These are phyloP conservation scores for Petrocephalus zakoni DNA, from an alignment of 2,113 vertebrate species.

Conservation along the genomic window DNA sequence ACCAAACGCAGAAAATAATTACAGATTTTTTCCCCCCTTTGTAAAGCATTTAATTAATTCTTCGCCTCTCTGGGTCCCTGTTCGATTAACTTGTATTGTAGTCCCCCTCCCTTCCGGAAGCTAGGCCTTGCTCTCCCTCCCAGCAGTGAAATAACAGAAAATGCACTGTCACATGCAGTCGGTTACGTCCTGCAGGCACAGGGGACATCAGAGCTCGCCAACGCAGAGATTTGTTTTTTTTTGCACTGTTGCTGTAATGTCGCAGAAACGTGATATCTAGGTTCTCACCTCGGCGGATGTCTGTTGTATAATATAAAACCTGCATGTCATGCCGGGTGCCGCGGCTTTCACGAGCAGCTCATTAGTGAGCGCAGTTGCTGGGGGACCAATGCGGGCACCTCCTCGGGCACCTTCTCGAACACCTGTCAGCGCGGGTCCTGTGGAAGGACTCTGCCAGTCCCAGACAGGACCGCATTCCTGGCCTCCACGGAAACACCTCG, in stretches of 20 bases:
- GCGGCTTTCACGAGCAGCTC: background rate
- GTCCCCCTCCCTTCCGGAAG: no score
- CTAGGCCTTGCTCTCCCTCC: background rate
- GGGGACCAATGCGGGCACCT: background rate
- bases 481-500: background rate
- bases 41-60: background rate
- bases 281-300: background rate
- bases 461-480: background rate
- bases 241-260: background rate
- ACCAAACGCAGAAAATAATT: background rate
- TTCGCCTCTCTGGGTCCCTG: background rate
- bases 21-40: background rate
- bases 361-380: background rate
- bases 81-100: background rate
- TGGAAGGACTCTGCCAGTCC: background rate
- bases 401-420: background rate
- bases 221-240: background rate
- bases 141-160: background rate
- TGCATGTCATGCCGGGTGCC: background rate
- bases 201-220: background rate
- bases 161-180: background rate
- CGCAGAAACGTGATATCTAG: background rate
- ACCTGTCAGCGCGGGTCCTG: background rate
- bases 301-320: background rate
- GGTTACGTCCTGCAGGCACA: background rate